Evolutionary conservation across 2,888 invertebrate genomes (phyloP), one percentile per base, ranked within the genome.

Genomic region (Heliconius aoede): DNA sequence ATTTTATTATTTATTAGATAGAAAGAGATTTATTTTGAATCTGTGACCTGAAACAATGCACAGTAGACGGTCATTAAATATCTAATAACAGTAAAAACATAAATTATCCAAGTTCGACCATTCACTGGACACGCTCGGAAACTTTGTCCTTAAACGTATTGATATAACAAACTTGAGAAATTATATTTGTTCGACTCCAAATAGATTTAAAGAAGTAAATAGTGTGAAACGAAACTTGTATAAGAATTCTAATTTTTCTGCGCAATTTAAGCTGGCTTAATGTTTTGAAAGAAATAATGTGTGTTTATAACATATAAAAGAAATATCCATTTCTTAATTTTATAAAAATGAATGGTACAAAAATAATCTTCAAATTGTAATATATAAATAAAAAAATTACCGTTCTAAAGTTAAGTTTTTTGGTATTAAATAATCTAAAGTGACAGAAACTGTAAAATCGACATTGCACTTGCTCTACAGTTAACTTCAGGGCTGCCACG

Each of bases 51-150:
- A n/a, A 30, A 46, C 46, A 46, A 8, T 21, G 15, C 30, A 15
- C 65, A 36, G 65, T 24, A 65, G 64, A 65, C 30, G 69, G 55
- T 69, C 55, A 32, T 55, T 55, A 9, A n/a, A 15, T 32, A 55
- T 32, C 55, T 55, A 69, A 69, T 55, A 55, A 30, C n/a, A 21
- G 7, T 69, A 30, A 51, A 69, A 30, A 69, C 69, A 24, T 69
- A 55, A 40, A 72, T 18, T 36, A 72, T 18, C 60, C 13, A 72
- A 72, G 32, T 72, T 72, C 11, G 28, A 15, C 40, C 60, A 58
- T 72, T 72, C 60, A 40, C 21, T 60, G 32, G 72, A 72, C 58
- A 72, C 72, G 72, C 72, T 60, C 26, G 72, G 58, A 72, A 60
- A 72, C 72, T 72, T 72, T 26, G 72, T 60, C n/a, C 32, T 58